phyloP scores from a whole-genome alignment of 2,888 invertebrate species.

The Aleiodes alternator region DNA sequence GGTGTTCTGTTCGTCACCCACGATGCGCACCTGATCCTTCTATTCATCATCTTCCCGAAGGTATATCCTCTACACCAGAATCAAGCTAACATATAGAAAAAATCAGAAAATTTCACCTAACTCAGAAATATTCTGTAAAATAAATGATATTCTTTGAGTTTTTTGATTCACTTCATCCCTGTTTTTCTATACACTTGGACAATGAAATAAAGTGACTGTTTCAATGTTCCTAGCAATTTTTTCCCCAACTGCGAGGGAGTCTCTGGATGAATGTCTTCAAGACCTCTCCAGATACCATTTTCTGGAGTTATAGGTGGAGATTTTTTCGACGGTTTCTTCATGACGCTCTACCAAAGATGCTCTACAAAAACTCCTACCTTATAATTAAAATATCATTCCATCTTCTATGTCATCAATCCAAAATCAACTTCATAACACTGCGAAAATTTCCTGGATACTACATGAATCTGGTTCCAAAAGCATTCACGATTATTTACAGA shows the following conservation, averaged over 20 bases:
- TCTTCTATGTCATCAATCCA: no score
- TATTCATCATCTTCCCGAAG: slow-evolving; percentile 34
- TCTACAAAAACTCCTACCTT: no score
- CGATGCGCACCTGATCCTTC: slow-evolving; percentile 39
- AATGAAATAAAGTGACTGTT: neutral
- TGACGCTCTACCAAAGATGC: no score
- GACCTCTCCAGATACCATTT: slow-evolving; percentile 15
- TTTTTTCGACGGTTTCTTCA: neutral
- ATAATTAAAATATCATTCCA: no score
- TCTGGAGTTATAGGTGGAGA: neutral
- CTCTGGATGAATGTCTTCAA: neutral
- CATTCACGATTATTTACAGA: no score
- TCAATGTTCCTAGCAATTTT: neutral
- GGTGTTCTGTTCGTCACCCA: slow-evolving; percentile 56
- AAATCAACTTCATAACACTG: no score
- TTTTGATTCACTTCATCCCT: neutral
- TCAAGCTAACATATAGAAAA: slow-evolving; percentile 25
- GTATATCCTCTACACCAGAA: slow-evolving; percentile 30
- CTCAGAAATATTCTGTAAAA: no score
- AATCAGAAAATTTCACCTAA: no score
- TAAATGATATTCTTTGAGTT: no score
- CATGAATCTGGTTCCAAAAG: no score
- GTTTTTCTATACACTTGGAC: neutral
- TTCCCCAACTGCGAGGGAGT: slow-evolving; percentile 4
- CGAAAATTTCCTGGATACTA: no score